These are phyloP conservation scores for Trigoniulus corallinus DNA, from an alignment of 1,140 invertebrate genomes.

Conservation along the genomic window DNA sequence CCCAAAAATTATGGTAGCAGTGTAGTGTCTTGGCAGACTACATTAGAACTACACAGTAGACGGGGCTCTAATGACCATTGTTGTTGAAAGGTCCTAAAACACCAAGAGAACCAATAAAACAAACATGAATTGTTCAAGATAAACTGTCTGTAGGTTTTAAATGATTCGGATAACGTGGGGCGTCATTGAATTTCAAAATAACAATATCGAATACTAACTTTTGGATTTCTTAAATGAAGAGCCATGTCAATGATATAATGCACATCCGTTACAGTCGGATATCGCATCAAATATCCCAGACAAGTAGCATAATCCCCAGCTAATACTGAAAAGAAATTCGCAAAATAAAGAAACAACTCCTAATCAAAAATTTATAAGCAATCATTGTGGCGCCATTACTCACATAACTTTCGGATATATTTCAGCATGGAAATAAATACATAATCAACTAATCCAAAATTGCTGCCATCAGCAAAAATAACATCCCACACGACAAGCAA, in stretches of 20 bases:
- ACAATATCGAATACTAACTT: conserved; percentile 1
- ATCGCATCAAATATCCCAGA: conserved; percentile 45
- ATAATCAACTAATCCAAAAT: conserved; percentile 51
- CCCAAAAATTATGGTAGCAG: too few species aligned
- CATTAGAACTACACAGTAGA: too few species aligned
- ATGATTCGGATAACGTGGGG: neutral
- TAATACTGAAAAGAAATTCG: conserved; percentile 33
- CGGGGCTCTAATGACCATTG: too few species aligned
- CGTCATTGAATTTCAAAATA: neutral
- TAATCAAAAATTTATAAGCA: neutral
- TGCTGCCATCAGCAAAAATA: conserved; percentile 52
- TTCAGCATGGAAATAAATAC: conserved; percentile 58
- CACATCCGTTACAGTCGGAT: conserved; percentile 42
- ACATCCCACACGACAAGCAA: conserved; percentile 60
- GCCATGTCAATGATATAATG: conserved; percentile 43
- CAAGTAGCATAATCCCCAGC: conserved; percentile 42
- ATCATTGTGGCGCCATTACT: too few species aligned
- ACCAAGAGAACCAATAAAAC: too few species aligned
- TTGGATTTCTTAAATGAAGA: conserved; percentile 39
- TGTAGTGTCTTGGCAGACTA: too few species aligned
- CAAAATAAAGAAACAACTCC: neutral
- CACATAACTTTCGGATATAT: conserved; percentile 45
- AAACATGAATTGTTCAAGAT: neutral
- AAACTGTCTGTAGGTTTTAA: neutral
- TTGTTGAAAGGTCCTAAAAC: too few species aligned